Conservation (phyloP, 1,140 invertebrate genomes). For the Adelges cooleyi region DNA sequence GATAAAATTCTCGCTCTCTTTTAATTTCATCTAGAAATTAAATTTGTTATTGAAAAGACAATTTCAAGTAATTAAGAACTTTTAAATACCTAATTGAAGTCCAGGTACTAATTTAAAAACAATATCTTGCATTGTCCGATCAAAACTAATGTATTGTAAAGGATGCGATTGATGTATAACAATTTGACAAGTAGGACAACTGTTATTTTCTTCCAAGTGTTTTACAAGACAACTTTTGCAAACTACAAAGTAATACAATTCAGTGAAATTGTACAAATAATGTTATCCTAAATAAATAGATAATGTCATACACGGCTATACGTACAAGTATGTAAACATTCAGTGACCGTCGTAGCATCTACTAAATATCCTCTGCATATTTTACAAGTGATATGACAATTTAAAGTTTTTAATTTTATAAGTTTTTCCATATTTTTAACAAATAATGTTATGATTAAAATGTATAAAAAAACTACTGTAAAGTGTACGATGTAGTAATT, state of each 20-base stretch:
- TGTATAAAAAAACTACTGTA: no score
- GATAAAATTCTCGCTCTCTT: conserved; percentile 77
- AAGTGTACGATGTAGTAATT: no score
- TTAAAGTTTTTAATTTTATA: conserved; percentile 81
- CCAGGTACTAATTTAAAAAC: conserved; percentile 93
- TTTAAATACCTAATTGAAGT: conserved; percentile 63
- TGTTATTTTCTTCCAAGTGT: conserved; percentile 92
- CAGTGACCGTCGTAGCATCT: conserved; percentile 92
- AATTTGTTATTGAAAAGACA: neutral
- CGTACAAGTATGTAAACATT: conserved; percentile 94
- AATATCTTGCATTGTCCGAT: conserved; percentile 97
- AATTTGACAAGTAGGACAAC: conserved; percentile 90
- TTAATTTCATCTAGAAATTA: conserved; percentile 63
- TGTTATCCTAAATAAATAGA: neutral
- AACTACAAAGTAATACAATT: no score
- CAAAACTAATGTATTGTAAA: conserved; percentile 91
- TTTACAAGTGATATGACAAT: conserved; percentile 87
- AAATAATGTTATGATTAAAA: no score
- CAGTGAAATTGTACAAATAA: neutral
- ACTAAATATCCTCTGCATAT: conserved; percentile 94
- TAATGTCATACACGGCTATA: conserved; percentile 35
- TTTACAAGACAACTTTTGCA: conserved; percentile 97
- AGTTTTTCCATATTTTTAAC: conserved; percentile 22
- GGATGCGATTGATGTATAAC: conserved; percentile 97
- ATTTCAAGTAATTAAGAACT: neutral